These are phyloP conservation scores for Neofelis nebulosa DNA, from an alignment of 2,113 vertebrate species.

Conservation along the genomic window DNA sequence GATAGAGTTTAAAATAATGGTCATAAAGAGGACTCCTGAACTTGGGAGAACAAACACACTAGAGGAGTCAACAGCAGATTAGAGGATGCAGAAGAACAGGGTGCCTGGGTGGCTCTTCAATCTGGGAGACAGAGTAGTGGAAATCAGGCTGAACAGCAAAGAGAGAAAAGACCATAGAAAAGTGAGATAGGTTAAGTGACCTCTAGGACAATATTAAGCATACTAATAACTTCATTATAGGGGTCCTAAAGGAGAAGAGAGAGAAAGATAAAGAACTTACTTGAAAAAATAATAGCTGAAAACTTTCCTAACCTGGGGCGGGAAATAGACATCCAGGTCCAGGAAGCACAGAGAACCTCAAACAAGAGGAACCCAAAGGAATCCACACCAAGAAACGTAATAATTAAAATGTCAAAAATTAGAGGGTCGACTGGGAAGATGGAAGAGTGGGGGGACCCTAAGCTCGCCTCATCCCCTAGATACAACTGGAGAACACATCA, in stretches of 20 bases:
- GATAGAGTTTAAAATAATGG: background rate
- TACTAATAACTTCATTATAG: background rate
- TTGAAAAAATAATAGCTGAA: background rate
- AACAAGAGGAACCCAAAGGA: background rate
- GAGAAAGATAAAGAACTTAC: background rate
- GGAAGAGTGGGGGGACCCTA: background rate
- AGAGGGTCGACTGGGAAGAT: background rate
- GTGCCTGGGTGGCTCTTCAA: background rate
- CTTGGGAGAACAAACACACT: background rate
- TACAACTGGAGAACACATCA: background rate
- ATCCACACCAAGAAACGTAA: background rate
- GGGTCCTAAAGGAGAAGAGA: background rate
- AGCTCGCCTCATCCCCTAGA: background rate
- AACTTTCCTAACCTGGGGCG: background rate
- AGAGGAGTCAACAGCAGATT: background rate
- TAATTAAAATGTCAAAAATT: background rate
- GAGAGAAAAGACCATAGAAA: background rate
- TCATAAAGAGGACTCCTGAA: background rate
- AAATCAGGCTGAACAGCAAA: background rate
- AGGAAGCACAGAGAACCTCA: background rate
- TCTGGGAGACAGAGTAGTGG: background rate
- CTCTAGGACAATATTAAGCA: background rate
- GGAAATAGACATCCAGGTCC: background rate
- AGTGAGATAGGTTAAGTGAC: background rate
- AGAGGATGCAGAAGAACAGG: background rate